These are phyloP conservation scores for Pavo muticus DNA, from an alignment of 2,113 vertebrate species.

Conservation along the genomic window DNA sequence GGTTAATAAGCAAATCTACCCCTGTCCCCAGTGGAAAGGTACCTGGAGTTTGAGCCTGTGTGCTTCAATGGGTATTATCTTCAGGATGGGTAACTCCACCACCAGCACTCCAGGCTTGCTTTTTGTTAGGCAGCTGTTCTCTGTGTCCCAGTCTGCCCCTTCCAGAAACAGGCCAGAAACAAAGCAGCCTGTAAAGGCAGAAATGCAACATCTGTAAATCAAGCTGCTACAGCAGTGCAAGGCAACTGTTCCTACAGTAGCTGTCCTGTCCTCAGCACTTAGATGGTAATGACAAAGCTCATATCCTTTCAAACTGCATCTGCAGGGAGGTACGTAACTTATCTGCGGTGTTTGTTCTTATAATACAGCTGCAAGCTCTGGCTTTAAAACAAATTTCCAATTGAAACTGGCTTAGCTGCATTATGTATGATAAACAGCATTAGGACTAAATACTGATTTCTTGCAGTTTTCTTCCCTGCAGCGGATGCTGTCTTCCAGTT, in stretches of 20 bases:
- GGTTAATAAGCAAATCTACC: fast-evolving
- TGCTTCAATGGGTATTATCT: slow-evolving; percentile 87
- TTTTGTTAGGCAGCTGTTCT: slow-evolving; percentile 81
- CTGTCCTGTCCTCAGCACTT: background rate
- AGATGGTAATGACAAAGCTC: background rate
- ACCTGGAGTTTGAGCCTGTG: slow-evolving; percentile 89
- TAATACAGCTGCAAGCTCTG: background rate
- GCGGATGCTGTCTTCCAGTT: no score
- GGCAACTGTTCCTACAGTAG: background rate
- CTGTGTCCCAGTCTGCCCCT: slow-evolving; percentile 91
- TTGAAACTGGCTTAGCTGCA: background rate
- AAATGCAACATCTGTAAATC: background rate
- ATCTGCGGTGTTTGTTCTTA: background rate
- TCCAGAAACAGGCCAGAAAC: slow-evolving; percentile 92
- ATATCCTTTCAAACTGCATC: background rate
- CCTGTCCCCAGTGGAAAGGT: background rate
- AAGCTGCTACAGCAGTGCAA: fast-evolving
- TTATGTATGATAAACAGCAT: background rate
- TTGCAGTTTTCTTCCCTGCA: background rate
- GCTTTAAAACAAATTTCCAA: background rate
- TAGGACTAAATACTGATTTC: background rate
- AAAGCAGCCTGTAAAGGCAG: slow-evolving; percentile 84
- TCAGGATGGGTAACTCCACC: slow-evolving; percentile 89
- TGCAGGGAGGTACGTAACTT: background rate
- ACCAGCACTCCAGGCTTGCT: slow-evolving; percentile 90